phyloP scores from a whole-genome alignment of 1,140 invertebrate genomes.

The Diorhabda carinulata region DNA sequence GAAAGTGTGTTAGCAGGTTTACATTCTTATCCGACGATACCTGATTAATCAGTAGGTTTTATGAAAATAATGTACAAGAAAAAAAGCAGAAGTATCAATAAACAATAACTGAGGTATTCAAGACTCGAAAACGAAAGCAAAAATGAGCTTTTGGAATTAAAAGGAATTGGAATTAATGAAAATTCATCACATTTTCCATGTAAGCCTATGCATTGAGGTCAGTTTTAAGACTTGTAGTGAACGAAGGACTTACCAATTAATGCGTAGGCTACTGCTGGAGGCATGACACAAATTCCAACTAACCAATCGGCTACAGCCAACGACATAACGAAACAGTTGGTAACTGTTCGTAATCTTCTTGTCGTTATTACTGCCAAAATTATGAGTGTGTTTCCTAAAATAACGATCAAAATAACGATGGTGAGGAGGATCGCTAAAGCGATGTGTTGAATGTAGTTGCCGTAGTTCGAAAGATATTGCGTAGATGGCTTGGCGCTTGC shows the following conservation, averaged over 20 bases:
- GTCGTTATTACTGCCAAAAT: constrained; percentile 90
- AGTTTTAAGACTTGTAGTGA: too few relatives aligned
- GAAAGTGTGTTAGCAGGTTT: too few relatives aligned
- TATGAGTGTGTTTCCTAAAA: constrained; percentile 84
- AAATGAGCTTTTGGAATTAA: too few relatives aligned
- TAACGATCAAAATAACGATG: constrained; percentile 60
- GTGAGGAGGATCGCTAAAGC: constrained; percentile 50
- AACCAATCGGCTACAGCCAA: constrained; percentile 86
- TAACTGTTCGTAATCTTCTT: constrained; percentile 82
- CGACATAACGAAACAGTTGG: constrained; percentile 93
- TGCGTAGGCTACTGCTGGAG: constrained; percentile 76
- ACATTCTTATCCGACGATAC: too few relatives aligned
- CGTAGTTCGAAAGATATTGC: not conserved
- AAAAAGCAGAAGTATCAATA: too few relatives aligned
- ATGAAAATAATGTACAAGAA: too few relatives aligned
- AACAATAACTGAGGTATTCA: too few relatives aligned
- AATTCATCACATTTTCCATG: too few relatives aligned
- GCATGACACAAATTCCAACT: constrained; percentile 92
- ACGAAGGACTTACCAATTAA: constrained; percentile 55
- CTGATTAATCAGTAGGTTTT: too few relatives aligned
- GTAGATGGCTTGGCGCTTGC: not conserved
- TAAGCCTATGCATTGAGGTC: too few relatives aligned
- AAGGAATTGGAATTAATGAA: too few relatives aligned
- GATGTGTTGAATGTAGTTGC: constrained; percentile 36
- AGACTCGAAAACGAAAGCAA: too few relatives aligned